A percentile compares a stretch with the other conserved stretches of the same genome.
These are phyloP conservation scores for Dendroctonus valens DNA, from an alignment of 1,140 invertebrate genomes.

Conservation along the genomic window DNA sequence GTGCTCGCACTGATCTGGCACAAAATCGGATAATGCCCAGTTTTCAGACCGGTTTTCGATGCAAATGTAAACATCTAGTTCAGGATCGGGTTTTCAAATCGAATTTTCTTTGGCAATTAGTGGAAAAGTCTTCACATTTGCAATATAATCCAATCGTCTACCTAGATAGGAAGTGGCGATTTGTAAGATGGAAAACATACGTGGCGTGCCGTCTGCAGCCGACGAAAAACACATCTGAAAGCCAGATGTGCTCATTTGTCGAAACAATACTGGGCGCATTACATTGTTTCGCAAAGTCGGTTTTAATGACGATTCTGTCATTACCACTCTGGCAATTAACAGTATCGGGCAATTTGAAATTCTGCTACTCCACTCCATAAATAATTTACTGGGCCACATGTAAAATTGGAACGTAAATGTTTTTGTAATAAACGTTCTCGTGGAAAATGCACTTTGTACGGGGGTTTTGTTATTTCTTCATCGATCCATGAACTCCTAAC, in stretches of 20 bases:
- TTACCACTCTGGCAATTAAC: conserved; percentile 13
- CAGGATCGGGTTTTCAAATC: too few relatives aligned
- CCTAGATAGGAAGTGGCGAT: not conserved
- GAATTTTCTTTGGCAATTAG: too few relatives aligned
- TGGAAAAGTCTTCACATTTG: too few relatives aligned
- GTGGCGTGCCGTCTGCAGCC: conserved; percentile 1
- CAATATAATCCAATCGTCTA: too few relatives aligned
- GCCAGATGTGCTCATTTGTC: conserved; percentile 6
- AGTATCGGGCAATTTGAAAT: not conserved
- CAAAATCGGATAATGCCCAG: too few relatives aligned
- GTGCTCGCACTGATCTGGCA: too few relatives aligned
- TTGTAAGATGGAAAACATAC: conserved; percentile 7
- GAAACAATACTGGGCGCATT: conserved; percentile 13
- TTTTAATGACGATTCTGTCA: conserved; percentile 11
- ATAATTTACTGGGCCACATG: conserved; percentile 6
- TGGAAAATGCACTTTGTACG: not conserved
- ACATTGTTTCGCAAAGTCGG: conserved; percentile 13
- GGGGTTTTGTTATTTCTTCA: too few relatives aligned
- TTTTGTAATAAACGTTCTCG: conserved; percentile 11
- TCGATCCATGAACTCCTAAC: too few relatives aligned
- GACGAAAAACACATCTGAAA: not conserved
- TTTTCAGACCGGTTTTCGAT: too few relatives aligned
- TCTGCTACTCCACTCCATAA: conserved; percentile 6
- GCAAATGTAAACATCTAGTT: too few relatives aligned
- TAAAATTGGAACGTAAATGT: conserved; percentile 15